Evolutionary conservation across 2,888 invertebrate genomes (phyloP).

Genomic region (Ormyrus rosae): DNA sequence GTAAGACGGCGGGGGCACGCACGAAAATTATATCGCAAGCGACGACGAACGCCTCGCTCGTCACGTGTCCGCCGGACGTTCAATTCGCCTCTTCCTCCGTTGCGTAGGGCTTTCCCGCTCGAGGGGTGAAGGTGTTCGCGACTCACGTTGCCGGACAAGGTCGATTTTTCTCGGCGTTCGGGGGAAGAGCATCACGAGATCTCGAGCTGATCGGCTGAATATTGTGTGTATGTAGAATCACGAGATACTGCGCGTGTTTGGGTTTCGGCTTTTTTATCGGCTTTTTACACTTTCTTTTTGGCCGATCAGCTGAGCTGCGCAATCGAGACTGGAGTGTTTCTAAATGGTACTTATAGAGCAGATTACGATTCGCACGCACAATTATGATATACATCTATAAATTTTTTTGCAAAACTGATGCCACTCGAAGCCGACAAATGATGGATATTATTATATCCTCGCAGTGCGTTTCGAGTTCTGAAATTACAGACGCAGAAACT

Average conservation of each 20-base stretch:
- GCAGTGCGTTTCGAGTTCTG: no score
- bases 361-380: no score
- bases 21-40: background rate
- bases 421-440: no score
- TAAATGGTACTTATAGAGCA: no score
- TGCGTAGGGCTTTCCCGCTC: background rate
- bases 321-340: background rate
- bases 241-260: background rate
- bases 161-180: constrained; percentile 27
- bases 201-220: constrained; percentile 15
- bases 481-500: no score
- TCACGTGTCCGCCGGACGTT: background rate
- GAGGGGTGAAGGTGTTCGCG: background rate
- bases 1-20: constrained; percentile 1
- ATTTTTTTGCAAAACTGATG: no score
- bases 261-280: no score
- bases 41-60: no score
- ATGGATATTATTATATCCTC: no score
- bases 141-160: constrained; percentile 35
- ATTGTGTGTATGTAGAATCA: background rate
- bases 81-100: no score
- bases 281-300: no score
- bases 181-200: background rate
- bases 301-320: background rate
- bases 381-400: no score